Evolutionary conservation across 2,113 vertebrate species (phyloP).

Genomic region (Archocentrus centrarchus): DNA sequence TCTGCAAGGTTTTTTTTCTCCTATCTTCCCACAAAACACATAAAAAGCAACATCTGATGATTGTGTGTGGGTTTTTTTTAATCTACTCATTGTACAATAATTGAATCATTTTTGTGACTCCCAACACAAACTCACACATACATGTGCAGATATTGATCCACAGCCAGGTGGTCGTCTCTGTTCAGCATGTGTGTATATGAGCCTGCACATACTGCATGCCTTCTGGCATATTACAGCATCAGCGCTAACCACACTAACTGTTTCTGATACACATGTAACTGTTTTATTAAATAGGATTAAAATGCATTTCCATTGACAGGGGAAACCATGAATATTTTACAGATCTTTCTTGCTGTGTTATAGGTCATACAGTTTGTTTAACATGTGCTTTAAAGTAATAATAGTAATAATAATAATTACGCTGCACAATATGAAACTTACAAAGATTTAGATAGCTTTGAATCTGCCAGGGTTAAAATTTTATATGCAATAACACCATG

Average conservation of each 20-base stretch:
- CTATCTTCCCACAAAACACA: not conserved
- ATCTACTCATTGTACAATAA: not conserved
- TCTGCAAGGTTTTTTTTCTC: not conserved
- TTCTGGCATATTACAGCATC: slow-evolving; percentile 22
- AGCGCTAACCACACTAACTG: slow-evolving; percentile 9
- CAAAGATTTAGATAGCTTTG: not conserved
- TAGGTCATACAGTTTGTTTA: not conserved
- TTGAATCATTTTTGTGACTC: not conserved
- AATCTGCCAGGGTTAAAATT: not conserved
- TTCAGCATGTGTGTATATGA: slow-evolving; percentile 49
- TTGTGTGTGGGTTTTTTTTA: not conserved
- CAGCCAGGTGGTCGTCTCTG: slow-evolving; percentile 52
- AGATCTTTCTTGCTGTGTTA: not conserved
- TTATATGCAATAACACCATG: not conserved
- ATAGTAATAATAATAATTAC: not conserved
- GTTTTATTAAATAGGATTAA: slow-evolving; percentile 13
- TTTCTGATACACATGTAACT: not conserved
- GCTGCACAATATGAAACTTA: not conserved
- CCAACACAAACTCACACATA: slow-evolving; percentile 8
- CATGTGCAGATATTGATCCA: slow-evolving; percentile 41
- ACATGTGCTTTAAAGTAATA: not conserved
- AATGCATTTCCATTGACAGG: not conserved
- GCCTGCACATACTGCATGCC: slow-evolving; percentile 1
- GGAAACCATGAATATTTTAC: not conserved
- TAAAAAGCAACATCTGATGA: not conserved